Conservation (phyloP, 1,140 invertebrate genomes). For the Pomacea maculata region DNA sequence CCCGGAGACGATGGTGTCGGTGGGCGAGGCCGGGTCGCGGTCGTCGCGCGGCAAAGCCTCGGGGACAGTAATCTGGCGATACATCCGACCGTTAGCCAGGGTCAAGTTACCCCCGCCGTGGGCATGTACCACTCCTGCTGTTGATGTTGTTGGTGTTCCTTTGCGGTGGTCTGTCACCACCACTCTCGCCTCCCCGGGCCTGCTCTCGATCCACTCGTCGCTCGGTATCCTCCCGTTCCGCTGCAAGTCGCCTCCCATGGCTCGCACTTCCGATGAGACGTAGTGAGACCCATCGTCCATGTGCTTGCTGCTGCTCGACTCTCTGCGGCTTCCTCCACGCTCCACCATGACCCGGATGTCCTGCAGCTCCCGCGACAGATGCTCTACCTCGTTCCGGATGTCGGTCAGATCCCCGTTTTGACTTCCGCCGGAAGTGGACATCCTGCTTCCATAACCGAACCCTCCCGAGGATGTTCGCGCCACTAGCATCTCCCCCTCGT, state of each 20-base stretch:
- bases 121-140: neutral
- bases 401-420: neutral
- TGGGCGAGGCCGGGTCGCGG: neutral
- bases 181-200: slow-evolving; percentile 4
- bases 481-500: slow-evolving; percentile 4
- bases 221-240: neutral
- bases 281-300: slow-evolving; percentile 2
- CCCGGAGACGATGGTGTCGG: neutral
- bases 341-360: slow-evolving; percentile 35
- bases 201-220: neutral
- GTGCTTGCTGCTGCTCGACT: slow-evolving; percentile 12
- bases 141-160: neutral
- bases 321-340: slow-evolving; percentile 19
- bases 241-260: neutral
- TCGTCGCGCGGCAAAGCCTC: neutral
- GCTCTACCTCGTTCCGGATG: slow-evolving; percentile 27
- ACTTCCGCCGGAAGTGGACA: neutral
- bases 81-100: neutral
- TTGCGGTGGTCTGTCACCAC: slow-evolving; percentile 13
- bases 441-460: neutral
- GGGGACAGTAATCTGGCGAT: slow-evolving; percentile 5
- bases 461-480: neutral
- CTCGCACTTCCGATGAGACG: neutral
- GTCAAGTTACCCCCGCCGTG: too few relatives aligned
- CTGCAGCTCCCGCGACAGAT: slow-evolving; percentile 35